Evolutionary conservation across 1,140 invertebrate genomes (phyloP).

Genomic region (Pomacea maculata): DNA sequence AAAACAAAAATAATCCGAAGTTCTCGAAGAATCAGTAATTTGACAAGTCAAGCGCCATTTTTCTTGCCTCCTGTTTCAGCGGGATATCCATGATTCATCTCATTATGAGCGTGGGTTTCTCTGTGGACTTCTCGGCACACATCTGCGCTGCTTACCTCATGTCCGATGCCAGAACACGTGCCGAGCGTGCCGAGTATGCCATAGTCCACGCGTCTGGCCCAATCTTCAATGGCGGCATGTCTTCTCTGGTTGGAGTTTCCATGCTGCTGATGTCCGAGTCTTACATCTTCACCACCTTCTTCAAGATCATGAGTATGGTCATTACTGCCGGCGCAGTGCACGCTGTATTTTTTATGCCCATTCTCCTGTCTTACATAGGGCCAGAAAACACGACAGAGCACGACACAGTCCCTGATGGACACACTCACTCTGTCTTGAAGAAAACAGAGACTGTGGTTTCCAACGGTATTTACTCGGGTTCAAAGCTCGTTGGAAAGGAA

Average conservation of each 20-base stretch:
- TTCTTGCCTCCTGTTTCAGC: conserved; percentile 71
- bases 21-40: too few relatives aligned
- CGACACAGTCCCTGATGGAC: neutral
- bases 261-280: conserved; percentile 89
- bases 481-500: too few relatives aligned
- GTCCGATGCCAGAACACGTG: conserved; percentile 66
- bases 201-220: conserved; percentile 90
- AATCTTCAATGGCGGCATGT: conserved; percentile 94
- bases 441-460: neutral
- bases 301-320: conserved; percentile 96
- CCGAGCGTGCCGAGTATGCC: conserved; percentile 84
- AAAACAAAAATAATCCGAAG: neutral
- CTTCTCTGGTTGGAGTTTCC: conserved; percentile 90
- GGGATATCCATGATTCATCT: conserved; percentile 99
- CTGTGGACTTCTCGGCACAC: conserved; percentile 93
- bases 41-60: too few relatives aligned
- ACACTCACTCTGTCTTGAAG: neutral
- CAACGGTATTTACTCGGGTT: too few relatives aligned
- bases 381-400: conserved; percentile 17
- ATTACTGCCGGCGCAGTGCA: conserved; percentile 95
- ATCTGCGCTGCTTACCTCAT: conserved; percentile 97
- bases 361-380: conserved; percentile 77
- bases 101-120: conserved; percentile 98
- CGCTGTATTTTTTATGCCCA: conserved; percentile 89
- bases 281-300: conserved; percentile 98